Evolutionary conservation across 2,797 vertebrate genomes (phyloP).

Genomic region (Vultur gryphus): DNA sequence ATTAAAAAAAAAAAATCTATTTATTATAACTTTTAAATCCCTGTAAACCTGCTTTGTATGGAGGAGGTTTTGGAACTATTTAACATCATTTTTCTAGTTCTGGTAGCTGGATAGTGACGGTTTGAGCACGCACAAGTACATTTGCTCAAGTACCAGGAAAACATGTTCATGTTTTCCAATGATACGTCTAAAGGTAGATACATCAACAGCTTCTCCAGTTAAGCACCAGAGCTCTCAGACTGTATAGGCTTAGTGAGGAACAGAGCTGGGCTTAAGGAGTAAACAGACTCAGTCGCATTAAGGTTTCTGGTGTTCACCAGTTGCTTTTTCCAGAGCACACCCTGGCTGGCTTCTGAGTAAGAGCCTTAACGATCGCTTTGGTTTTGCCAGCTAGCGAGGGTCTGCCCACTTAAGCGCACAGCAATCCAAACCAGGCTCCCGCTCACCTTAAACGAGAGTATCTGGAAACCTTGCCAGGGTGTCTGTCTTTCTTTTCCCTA

Average conservation of each 20-base stretch:
- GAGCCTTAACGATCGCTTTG: neutral
- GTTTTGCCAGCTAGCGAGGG: neutral
- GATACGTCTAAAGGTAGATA: neutral
- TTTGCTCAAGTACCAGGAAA: neutral
- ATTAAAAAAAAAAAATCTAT: neutral
- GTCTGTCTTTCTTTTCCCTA: too few relatives aligned
- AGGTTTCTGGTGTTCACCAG: neutral
- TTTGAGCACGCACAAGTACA: fast-evolving
- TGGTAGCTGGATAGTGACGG: neutral
- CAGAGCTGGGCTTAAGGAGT: neutral
- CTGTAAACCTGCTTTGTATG: neutral
- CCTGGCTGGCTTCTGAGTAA: neutral
- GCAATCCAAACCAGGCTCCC: neutral
- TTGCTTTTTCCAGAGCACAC: neutral
- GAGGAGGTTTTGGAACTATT: neutral
- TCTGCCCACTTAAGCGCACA: neutral
- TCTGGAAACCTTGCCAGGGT: neutral
- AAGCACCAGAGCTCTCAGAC: neutral
- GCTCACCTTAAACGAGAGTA: fast-evolving
- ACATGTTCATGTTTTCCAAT: neutral
- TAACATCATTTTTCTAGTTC: neutral
- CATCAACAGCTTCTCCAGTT: neutral
- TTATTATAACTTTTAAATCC: neutral
- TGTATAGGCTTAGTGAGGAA: neutral
- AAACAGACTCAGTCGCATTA: neutral